Evolutionary conservation across 2,797 vertebrate species (phyloP).

Genomic region (Pangasius krempfi): DNA sequence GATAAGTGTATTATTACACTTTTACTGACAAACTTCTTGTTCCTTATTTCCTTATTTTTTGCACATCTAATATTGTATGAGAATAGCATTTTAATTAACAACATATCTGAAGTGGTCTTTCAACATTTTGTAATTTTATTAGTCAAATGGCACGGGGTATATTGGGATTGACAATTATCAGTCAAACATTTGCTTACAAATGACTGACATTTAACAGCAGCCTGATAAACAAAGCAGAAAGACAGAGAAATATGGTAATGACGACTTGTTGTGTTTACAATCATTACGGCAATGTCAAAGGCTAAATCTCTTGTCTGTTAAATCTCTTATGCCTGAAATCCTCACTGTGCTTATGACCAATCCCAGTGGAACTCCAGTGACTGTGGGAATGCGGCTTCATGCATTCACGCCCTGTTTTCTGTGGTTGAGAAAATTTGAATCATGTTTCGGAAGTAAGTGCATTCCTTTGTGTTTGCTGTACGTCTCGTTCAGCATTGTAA

Average conservation of each 20-base stretch:
- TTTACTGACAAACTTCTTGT: not conserved
- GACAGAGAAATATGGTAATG: slow-evolving; percentile 15
- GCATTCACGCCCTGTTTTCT: slow-evolving; percentile 57
- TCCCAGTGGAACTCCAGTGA: slow-evolving; percentile 49
- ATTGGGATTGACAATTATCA: not conserved
- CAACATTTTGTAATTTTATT: not conserved
- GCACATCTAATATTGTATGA: not conserved
- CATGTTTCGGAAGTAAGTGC: slow-evolving; percentile 41
- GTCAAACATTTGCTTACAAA: slow-evolving; percentile 12
- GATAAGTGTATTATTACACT: not conserved
- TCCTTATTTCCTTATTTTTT: not conserved
- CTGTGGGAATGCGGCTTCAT: slow-evolving; percentile 53
- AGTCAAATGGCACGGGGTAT: not conserved
- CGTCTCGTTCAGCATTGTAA: slow-evolving; percentile 11
- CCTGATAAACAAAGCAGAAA: slow-evolving; percentile 11
- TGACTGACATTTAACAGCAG: slow-evolving; percentile 27
- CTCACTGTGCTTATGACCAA: slow-evolving; percentile 51
- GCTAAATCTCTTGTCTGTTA: slow-evolving; percentile 32
- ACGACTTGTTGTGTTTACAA: slow-evolving; percentile 34
- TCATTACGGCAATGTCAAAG: slow-evolving; percentile 11
- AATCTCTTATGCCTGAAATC: not conserved
- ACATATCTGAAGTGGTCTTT: not conserved
- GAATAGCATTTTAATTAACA: slow-evolving; percentile 1
- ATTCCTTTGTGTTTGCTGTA: slow-evolving; percentile 37
- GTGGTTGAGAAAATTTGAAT: slow-evolving; percentile 56